Base-by-base conservation (phyloP, 2,888 invertebrate species). In the Trachelus troglodyta region DNA sequence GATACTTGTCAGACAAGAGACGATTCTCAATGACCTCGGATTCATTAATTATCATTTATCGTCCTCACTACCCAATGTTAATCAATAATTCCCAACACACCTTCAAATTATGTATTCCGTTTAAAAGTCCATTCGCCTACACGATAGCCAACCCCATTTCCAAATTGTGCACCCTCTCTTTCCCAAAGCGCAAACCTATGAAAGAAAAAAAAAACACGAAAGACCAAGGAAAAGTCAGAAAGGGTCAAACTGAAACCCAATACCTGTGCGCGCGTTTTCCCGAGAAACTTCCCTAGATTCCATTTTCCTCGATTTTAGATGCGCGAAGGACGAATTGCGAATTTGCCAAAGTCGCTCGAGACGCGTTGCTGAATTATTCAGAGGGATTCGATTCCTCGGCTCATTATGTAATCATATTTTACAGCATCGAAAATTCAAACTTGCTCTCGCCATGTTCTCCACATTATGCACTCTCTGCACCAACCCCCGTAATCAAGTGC, bases 321-420 rank as follows among this genome's bases (percentile, higher is more conserved):
- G 56, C 56, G 9, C 23, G 2, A 56, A 23, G 56, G 56, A 56
- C 56, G 23, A 69, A 75, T 75, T 40, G 30, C 34, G 76, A 15
- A 69, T 34, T 69, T 12, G 9, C 35, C 35, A n/a, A 40, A 12
- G 34, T 35, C 76, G 76, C 23, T 69, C 23, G n/a, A 4, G 33
- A 31, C 71, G 76, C 37, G 40, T 76, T 34, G n/a, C 30, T 68
- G 76, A 76, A 76, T 73, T 40, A 76, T 76, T 73, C 73, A 33
- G 73, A 56, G n/a, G 69, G 69, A 77, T 77, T 77, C 74, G 34
- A 74, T 77, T 77, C 74, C 74, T 30, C 68, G 69, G 40, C 35
- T 77, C 74, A 77, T 77, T 77, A 77, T 74, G 74, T 73, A 74
- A 77, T 74, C 74, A 77, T 77, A 77, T 77, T 77, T 73, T 74